Evolutionary conservation across 2,797 vertebrate species (phyloP), one percentile per base, ranked within the genome.

Genomic region (Trichosurus vulpecula): DNA sequence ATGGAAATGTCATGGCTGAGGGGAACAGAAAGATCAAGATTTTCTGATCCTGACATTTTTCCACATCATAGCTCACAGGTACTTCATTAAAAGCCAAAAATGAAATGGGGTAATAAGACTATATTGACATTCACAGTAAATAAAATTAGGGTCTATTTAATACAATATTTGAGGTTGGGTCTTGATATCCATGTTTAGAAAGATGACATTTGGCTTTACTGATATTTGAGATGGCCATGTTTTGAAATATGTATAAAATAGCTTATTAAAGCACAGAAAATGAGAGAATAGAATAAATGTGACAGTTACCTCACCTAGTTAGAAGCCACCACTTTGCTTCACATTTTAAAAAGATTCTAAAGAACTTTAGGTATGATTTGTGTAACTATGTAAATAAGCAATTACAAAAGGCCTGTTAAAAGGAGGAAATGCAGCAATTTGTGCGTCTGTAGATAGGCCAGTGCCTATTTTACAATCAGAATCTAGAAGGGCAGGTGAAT

Each of bases 11-110:
- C 58, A 81, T 90, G 92, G 12, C 93, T 96, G n/a, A 87, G 30
- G 0, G 91, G 96, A 92, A 96, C 94, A 97, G 95, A n/a, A 95
- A 31, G 89, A 96, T 87, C 92, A 94, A 96, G 94, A 95, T 95
- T 98, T 98, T 96, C 96, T 97, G 96, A 95, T 98, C 91, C 97
- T 97, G 96, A 97, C 93, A 96, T 94, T 97, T 97, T 97, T 93
- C 93, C 95, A 98, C 96, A 97, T 96, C 94, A 90, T 97, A 97
- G 98, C 95, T 97, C 96, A 98, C 56, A 97, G 94, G 93, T 95
- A 95, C 93, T 97, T 96, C 97, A 96, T 97, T 97, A 98, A 97
- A 97, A 93, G 97, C 94, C 90, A 96, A 87, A 96, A 96, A 95
- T 95, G 95, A 97, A 97, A 96, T 96, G 98, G 92, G 96, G 91